Evolutionary conservation across 1,140 invertebrate species (phyloP), one percentile per base, ranked within the genome.

Genomic region (Neodiprion pinetum): DNA sequence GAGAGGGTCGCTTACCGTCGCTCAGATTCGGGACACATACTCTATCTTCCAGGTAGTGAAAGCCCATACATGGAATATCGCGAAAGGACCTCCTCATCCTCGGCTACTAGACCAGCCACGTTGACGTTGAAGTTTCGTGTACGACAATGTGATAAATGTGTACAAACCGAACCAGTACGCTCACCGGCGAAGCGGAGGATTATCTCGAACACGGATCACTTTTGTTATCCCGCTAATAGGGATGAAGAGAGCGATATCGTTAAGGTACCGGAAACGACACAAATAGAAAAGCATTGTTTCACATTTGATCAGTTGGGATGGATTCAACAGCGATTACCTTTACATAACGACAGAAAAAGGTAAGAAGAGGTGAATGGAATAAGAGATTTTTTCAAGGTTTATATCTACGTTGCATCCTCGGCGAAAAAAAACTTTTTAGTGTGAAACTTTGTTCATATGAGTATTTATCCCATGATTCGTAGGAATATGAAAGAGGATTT

Each of bases 41-140:
- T 88, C 17, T 88, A 88, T 68, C 79, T 88, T 73, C 86, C 88
- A 50, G 89, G 87, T 28, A 80, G 87, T 49, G 87, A 89, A 71
- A 88, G 86, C 70, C 89, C 89, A 7, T 91, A 91, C 75, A 90
- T 90, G 89, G 89, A 91, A 76, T 91, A 89, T 80, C 88, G 88
- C 69, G 86, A 88, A 73, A 84, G 78, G 28, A 74, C 80, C 50
- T 73, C 76, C 48, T 73, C 79, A 21, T 73, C 72, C 40, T 72
- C 81, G 28, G 74, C 77, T 68, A 71, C 80, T 40, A 67, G 78
- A 70, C 78, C 84, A 9, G 80, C 83, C 21, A 88, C 85, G 76
- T 86, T 91, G 74, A 85, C 90, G 48, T 84, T 90, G 28, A 91
- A 91, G 80, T 91, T 91, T 79, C 82, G 87, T 23, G 88, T 91